These are phyloP conservation scores for Egretta garzetta DNA, from an alignment of 2,113 vertebrate genomes.

Conservation along the genomic window DNA sequence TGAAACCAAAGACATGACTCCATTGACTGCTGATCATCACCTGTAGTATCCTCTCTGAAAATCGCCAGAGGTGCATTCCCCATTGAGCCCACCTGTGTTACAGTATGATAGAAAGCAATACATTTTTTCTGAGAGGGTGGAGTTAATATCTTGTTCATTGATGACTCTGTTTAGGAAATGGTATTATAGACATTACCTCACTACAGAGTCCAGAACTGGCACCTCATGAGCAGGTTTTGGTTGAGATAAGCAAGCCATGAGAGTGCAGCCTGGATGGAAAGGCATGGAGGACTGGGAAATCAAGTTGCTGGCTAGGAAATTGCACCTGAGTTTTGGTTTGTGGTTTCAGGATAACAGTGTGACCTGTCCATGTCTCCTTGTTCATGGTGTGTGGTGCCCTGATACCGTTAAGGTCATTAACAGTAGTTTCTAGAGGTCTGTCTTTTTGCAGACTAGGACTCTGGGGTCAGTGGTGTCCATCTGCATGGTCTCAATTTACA, in stretches of 20 bases:
- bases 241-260: neutral
- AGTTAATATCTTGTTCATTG: neutral
- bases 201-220: neutral
- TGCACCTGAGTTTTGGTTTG: neutral
- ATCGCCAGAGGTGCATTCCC: neutral
- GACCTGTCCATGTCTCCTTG: neutral
- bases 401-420: neutral
- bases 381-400: neutral
- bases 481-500: neutral
- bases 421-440: neutral
- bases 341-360: neutral
- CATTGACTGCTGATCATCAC: rapidly evolving
- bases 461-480: neutral
- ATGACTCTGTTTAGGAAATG: neutral
- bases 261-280: neutral
- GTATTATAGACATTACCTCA: too few relatives aligned
- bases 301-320: neutral
- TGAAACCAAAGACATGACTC: neutral
- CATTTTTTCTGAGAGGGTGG: neutral
- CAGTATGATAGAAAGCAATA: neutral
- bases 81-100: neutral
- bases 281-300: neutral
- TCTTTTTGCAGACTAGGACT: neutral
- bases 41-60: neutral
- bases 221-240: neutral